A percentile compares a stretch with the other conserved stretches of the same genome.
phyloP scores from a whole-genome alignment of 2,888 invertebrate genomes.

The Ennomos quercinarius region DNA sequence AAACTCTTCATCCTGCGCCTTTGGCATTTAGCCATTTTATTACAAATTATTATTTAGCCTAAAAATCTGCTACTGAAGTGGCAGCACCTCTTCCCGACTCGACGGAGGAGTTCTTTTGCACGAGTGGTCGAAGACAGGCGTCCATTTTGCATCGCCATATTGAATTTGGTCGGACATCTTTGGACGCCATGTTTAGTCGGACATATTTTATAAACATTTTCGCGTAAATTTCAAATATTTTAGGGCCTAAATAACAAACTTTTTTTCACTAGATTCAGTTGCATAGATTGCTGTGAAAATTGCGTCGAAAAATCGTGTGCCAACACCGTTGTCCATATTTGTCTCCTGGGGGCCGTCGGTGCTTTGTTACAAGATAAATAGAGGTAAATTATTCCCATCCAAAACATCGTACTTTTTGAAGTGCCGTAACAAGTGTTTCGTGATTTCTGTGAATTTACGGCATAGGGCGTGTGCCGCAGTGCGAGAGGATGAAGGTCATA shows the following conservation, averaged over 20 bases:
- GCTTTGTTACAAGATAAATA: conserved; percentile 84
- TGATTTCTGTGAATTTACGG: conserved; percentile 77
- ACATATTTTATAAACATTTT: conserved; percentile 91
- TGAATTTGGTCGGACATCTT: conserved; percentile 88
- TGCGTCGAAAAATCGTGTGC: conserved; percentile 71
- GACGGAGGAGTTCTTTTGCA: conserved; percentile 54
- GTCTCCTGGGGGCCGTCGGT: conserved; percentile 77
- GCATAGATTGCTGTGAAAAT: conserved; percentile 70
- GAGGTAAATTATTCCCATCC: conserved; percentile 80
- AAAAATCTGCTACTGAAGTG: too few relatives aligned
- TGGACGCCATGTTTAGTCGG: conserved; percentile 90
- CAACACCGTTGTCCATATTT: conserved; percentile 77
- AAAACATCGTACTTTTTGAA: conserved; percentile 82
- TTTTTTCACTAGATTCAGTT: conserved; percentile 79
- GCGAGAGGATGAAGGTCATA: conserved; percentile 70
- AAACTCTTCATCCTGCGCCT: too few relatives aligned
- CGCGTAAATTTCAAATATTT: conserved; percentile 86
- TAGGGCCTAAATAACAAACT: conserved; percentile 78
- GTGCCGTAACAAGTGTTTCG: conserved; percentile 80
- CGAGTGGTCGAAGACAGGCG: conserved; percentile 68
- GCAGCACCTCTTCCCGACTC: conserved; percentile 10
- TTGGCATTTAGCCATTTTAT: too few relatives aligned
- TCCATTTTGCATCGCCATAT: conserved; percentile 86
- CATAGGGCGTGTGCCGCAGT: conserved; percentile 47
- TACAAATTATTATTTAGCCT: too few relatives aligned